Percentiles rank a stretch among this genome's conserved stretches.
Evolutionary conservation across 2,797 vertebrate species (phyloP).

Genomic region (Galago senegalensis): DNA sequence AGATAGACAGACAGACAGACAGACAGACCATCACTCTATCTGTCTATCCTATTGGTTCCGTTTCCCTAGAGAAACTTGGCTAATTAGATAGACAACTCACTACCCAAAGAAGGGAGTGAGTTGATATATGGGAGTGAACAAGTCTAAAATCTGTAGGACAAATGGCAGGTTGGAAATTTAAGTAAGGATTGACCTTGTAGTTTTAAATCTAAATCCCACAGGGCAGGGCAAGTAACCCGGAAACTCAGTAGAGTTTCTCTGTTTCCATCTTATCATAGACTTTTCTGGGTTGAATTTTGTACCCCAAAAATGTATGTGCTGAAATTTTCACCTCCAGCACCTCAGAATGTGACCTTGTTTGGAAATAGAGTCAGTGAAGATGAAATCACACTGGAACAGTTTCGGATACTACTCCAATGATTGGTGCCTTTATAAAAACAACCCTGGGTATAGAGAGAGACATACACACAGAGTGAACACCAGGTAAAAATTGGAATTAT

Average conservation of each 20-base stretch:
- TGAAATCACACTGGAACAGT: neutral
- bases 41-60: too few species aligned
- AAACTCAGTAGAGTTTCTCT: neutral
- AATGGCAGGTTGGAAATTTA: neutral
- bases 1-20: neutral
- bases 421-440: neutral
- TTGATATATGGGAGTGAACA: neutral
- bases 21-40: neutral
- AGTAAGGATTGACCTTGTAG: neutral
- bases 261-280: neutral
- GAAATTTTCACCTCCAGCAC: neutral
- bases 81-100: too few species aligned
- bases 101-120: neutral
- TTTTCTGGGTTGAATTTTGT: neutral
- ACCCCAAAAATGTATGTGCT: neutral
- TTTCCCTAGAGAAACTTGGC: too few species aligned
- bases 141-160: neutral
- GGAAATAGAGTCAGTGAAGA: neutral
- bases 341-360: neutral
- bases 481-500: neutral
- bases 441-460: neutral
- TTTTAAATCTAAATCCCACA: constrained; percentile 13
- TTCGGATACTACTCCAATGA: neutral
- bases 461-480: neutral
- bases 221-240: neutral